phyloP scores from a whole-genome alignment of 2,797 vertebrate genomes.

The Tinamus major region DNA sequence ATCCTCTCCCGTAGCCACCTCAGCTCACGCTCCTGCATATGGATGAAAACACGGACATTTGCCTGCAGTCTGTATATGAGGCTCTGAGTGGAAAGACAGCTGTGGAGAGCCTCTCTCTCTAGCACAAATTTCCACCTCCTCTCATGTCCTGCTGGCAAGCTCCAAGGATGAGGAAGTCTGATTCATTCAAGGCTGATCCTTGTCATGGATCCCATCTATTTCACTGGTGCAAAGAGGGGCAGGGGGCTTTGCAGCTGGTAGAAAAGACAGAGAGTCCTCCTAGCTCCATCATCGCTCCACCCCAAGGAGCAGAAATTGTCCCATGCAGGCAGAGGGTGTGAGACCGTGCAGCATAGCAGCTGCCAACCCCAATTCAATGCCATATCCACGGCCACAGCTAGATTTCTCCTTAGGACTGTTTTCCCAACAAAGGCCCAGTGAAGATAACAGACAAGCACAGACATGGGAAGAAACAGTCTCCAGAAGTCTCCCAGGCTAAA shows the following conservation, averaged over 20 bases:
- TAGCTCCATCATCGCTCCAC: neutral
- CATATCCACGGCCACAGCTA: neutral
- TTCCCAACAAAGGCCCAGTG: neutral
- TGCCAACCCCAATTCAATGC: fast-evolving
- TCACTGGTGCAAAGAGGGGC: neutral
- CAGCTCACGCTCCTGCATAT: conserved; percentile 73
- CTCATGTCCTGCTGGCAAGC: fast-evolving
- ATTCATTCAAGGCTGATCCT: neutral
- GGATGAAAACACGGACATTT: neutral
- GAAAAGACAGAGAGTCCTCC: neutral
- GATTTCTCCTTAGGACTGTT: neutral
- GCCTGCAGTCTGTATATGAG: fast-evolving
- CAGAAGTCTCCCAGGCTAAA: neutral
- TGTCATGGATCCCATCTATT: fast-evolving
- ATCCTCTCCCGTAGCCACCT: conserved; percentile 76
- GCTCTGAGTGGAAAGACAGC: fast-evolving
- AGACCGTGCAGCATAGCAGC: neutral
- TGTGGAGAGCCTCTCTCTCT: neutral
- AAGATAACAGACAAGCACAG: neutral
- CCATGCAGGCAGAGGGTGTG: neutral
- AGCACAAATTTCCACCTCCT: fast-evolving
- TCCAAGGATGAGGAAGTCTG: fast-evolving
- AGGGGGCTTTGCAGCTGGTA: neutral
- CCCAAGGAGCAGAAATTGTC: neutral
- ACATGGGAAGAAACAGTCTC: no score